Percentiles rank a stretch among this genome's conserved stretches.
Conservation (phyloP, 1,140 invertebrate species). For the Drosophila asahinai region DNA sequence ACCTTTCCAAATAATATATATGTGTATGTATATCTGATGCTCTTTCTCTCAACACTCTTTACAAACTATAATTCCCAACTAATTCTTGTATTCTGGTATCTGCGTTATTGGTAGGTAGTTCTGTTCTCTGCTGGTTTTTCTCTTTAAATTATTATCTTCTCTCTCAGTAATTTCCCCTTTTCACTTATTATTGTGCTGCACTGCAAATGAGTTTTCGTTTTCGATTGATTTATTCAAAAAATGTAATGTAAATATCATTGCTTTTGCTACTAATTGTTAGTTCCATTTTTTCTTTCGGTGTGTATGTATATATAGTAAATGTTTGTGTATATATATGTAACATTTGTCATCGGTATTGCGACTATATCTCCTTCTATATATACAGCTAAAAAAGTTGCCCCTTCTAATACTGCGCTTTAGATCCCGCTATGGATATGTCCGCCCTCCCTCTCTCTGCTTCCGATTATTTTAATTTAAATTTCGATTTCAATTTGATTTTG, state of each 20-base stretch:
- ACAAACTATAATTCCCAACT: conserved; percentile 35
- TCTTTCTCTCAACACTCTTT: conserved; percentile 9
- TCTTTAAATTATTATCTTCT: conserved; percentile 36
- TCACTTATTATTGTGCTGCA: conserved; percentile 78
- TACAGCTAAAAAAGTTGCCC: conserved; percentile 39
- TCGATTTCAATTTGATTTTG: conserved; percentile 46
- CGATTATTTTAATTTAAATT: conserved; percentile 22
- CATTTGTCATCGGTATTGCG: conserved; percentile 27
- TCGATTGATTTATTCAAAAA: conserved; percentile 66
- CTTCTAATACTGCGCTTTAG: conserved; percentile 36
- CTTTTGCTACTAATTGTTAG: conserved; percentile 49
- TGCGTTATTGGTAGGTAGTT: conserved; percentile 41
- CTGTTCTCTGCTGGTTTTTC: conserved; percentile 23
- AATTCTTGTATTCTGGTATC: conserved; percentile 19
- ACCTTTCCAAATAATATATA: conserved; percentile 23
- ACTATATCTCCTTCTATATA: conserved; percentile 19
- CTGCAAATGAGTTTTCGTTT: conserved; percentile 75
- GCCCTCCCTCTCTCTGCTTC: background rate
- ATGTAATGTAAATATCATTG: conserved; percentile 66
- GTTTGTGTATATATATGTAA: conserved; percentile 30
- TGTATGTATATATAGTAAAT: conserved; percentile 30
- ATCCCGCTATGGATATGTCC: conserved; percentile 42
- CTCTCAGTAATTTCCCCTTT: conserved; percentile 6
- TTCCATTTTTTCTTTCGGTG: background rate
- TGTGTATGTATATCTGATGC: background rate